Base-by-base conservation (phyloP, 1,140 invertebrate genomes). In the Argopecten irradians region DNA sequence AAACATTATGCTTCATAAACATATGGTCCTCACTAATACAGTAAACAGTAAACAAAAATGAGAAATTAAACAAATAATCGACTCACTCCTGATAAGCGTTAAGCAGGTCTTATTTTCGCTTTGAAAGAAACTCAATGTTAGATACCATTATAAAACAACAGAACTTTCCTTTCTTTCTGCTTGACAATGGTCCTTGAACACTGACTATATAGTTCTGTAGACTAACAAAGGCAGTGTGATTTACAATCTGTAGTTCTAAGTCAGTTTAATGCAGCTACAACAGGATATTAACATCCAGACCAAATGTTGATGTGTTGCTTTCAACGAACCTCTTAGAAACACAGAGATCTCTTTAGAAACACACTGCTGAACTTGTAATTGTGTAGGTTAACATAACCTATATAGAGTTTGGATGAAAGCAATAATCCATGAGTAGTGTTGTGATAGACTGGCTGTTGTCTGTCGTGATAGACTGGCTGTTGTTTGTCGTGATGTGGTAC, bases 1-100 rank as follows among this genome's bases (percentile, higher is more conserved):
- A 71, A 71, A 71, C 55, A 71, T 71, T 71, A 71, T 71, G 55
- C 55, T 28, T 71, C 55, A 71, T 71, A 71, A 71, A 71, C 43
- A 16, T 19, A 16, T 22, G 28, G 28, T 71, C n/a, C 28, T 71
- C 22, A 16, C n/a, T n/a, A 28, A 71, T 28, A 28, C 13, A 13
- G 5, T 39, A 5, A 71, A 71, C 16, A 71, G 2, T 71, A n/a
- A 71, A 71, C 55, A 71, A 28, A 39, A 28, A 71, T 71, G 28
- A 28, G n/a, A 71, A 71, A 71, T 71, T 7, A n/a, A 16, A 71
- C 55, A 71, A 71, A 28, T 28, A 28, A n/a, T 71, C 1, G 55
- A 71, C 19, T 71, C n/a, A n/a, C n/a, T n/a, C n/a, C n/a, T n/a
- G n/a, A n/a, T n/a, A n/a, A n/a, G n/a, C n/a, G n/a, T n/a, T n/a